Evolutionary conservation across 1,140 invertebrate species (phyloP), one percentile per base, ranked within the genome.

Genomic region (Aradophagus sp.): DNA sequence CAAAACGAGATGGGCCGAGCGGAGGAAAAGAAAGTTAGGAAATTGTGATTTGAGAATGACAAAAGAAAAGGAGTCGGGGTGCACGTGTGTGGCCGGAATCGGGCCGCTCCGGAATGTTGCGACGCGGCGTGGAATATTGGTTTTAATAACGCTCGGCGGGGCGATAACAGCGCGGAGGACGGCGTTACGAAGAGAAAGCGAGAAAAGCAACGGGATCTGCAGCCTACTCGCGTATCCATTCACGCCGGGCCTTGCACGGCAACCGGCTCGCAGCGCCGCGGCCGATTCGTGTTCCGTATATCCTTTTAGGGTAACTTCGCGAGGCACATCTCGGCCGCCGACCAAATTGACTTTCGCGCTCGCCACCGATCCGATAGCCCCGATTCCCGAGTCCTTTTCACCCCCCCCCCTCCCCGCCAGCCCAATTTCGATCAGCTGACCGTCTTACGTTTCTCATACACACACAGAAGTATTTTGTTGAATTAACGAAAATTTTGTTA

Each of bases 291-390:
- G 67, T 70, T 70, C 67, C 67, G 58, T 26, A 63, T 59, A 53
- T 70, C 67, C 67, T 70, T 70, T 70, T 70, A 70, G 67, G 67
- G 67, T 70, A 70, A 59, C 52, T 52, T 70, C 67, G 67, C n/a
- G 50, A 58, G 63, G 67, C 59, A 58, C 50, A 61, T 62, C 66
- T 53, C 58, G 42, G 52, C 50, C 17, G 50, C 50, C 34, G 17
- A 31, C 34, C 16, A 47, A 17, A n/a, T n/a, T n/a, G n/a, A n/a
- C n/a, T n/a, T n/a, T n/a, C n/a, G n/a, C n/a, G n/a, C n/a, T n/a
- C n/a, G n/a, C n/a, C n/a, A n/a, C n/a, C n/a, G n/a, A n/a, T n/a
- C n/a, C n/a, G n/a, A n/a, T n/a, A n/a, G n/a, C n/a, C n/a, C n/a
- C n/a, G n/a, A n/a, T n/a, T n/a, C n/a, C n/a, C n/a, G n/a, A n/a